Percentiles rank a stretch among this genome's conserved stretches.
phyloP scores from a whole-genome alignment of 1,140 invertebrate species.

The Neodiprion virginianus region DNA sequence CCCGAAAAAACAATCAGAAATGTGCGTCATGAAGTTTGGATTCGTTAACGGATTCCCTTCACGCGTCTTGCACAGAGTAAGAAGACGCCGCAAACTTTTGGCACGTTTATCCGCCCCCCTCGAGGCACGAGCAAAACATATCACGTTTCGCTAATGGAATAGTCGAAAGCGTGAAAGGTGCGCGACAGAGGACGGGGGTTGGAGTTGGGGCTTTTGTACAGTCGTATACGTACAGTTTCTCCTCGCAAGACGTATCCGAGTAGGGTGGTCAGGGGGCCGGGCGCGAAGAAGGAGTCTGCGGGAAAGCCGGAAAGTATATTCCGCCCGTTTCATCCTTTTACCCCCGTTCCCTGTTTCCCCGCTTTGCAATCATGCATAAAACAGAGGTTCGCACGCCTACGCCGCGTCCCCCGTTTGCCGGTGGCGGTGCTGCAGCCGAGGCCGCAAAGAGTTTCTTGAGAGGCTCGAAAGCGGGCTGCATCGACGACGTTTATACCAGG shows the following conservation, averaged over 20 bases:
- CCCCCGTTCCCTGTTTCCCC: neutral
- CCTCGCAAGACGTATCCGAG: neutral
- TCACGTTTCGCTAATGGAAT: conserved; percentile 5
- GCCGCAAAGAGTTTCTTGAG: no score
- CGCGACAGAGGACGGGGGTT: neutral
- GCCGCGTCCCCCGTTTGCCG: neutral
- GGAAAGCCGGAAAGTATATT: neutral
- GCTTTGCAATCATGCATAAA: conserved; percentile 7
- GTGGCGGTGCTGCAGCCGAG: no score
- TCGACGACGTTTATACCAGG: neutral
- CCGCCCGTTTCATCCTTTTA: conserved; percentile 4
- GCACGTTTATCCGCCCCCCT: neutral
- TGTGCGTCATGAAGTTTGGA: no score
- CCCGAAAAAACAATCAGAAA: no score
- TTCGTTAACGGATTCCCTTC: no score
- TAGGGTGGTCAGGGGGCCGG: neutral
- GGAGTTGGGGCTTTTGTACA: neutral
- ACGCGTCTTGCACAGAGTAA: no score
- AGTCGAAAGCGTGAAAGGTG: neutral
- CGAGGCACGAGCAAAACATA: neutral
- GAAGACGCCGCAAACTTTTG: neutral
- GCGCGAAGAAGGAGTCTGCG: neutral
- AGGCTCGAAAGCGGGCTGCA: neutral
- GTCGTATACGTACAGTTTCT: neutral
- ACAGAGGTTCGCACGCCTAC: conserved; percentile 6